phyloP scores from a whole-genome alignment of 2,797 vertebrate species.

The Tadarida brasiliensis region DNA sequence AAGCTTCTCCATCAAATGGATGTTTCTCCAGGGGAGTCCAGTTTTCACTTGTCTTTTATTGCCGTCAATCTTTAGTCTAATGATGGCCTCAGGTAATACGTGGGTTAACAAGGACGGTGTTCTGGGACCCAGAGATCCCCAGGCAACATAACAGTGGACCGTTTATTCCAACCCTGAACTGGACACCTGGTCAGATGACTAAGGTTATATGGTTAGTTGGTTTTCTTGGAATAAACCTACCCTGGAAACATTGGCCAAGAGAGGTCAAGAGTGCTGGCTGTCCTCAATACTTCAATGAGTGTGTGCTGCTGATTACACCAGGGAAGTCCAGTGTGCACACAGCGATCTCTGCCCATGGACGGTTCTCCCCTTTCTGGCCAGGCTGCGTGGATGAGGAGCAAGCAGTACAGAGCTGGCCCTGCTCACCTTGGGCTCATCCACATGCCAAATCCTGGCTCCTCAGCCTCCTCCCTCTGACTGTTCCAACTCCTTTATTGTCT shows the following conservation, averaged over 20 bases:
- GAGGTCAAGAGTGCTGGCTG: neutral
- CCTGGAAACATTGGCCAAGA: neutral
- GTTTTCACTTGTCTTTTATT: constrained; percentile 26
- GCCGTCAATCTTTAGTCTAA: neutral
- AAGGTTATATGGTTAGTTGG: neutral
- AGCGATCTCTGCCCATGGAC: neutral
- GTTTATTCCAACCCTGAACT: neutral
- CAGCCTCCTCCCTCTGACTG: neutral
- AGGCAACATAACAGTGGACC: neutral
- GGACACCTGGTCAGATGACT: neutral
- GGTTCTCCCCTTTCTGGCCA: neutral
- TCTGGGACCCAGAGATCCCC: neutral
- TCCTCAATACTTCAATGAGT: neutral
- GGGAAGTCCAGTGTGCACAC: neutral
- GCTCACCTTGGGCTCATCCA: neutral
- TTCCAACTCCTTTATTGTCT: neutral
- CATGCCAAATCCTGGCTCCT: neutral
- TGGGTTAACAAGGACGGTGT: neutral
- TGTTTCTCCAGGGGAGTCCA: neutral
- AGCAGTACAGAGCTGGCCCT: neutral
- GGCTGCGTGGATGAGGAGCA: neutral
- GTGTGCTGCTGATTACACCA: neutral
- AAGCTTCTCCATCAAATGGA: neutral
- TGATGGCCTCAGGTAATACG: neutral
- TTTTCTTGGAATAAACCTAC: constrained; percentile 12